Percentiles rank a stretch among this genome's conserved stretches.
Conservation (phyloP, 1,140 invertebrate genomes). For the Listronotus oregonensis region DNA sequence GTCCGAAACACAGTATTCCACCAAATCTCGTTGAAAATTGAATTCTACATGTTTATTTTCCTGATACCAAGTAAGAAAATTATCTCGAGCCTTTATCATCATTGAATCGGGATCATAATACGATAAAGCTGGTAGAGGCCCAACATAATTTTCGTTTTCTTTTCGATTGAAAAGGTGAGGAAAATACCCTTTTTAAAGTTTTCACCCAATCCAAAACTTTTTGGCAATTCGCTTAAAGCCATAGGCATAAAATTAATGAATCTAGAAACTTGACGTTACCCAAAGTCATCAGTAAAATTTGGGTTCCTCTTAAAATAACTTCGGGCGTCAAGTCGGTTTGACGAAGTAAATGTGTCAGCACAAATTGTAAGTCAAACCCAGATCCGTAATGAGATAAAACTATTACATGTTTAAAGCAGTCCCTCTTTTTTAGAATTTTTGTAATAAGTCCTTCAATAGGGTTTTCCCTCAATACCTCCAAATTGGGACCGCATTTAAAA, state of each 20-base stretch:
- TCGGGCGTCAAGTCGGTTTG: not conserved
- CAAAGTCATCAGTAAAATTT: conserved; percentile 4
- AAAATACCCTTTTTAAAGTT: conserved; percentile 37
- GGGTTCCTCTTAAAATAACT: conserved; percentile 8
- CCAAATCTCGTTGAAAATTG: conserved; percentile 12
- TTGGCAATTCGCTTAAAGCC: conserved; percentile 17
- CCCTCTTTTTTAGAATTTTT: not conserved
- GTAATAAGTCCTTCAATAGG: not conserved
- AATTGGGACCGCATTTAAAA: conserved; percentile 4
- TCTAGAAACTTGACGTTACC: conserved; percentile 25
- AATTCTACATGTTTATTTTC: conserved; percentile 8
- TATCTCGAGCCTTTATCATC: conserved; percentile 4
- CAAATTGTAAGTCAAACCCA: conserved; percentile 17
- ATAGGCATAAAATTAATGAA: conserved; percentile 26
- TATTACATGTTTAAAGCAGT: conserved; percentile 12
- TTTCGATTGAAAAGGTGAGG: conserved; percentile 36
- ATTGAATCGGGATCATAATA: conserved; percentile 27
- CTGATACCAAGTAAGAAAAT: conserved; percentile 27
- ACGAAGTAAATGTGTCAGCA: conserved; percentile 12
- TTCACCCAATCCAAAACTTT: conserved; percentile 17
- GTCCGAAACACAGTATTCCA: conserved; percentile 8
- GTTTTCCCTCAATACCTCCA: not conserved
- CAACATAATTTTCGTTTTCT: conserved; percentile 28
- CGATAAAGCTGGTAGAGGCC: conserved; percentile 16
- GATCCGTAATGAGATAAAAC: conserved; percentile 14